Conservation (phyloP, 2,888 invertebrate species). For the Cryptus armator region DNA sequence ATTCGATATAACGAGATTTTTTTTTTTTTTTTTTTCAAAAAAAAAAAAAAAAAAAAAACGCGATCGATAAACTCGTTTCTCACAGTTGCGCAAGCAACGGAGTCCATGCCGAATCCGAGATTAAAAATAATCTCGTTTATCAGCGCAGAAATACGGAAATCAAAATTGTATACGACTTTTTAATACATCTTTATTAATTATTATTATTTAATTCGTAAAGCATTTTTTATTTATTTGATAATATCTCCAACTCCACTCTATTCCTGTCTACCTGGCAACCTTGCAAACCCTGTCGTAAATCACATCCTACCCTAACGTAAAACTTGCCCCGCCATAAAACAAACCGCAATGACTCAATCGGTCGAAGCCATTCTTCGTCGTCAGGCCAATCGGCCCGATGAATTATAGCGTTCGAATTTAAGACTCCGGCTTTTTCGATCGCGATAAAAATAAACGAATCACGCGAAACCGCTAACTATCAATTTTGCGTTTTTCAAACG, state of each 20-base stretch:
- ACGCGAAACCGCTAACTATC: too few species aligned
- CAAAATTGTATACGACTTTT: slow-evolving; percentile 84
- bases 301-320: slow-evolving; percentile 35
- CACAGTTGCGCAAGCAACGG: slow-evolving; percentile 3
- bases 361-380: slow-evolving; percentile 12
- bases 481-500: too few species aligned
- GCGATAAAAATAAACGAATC: too few species aligned
- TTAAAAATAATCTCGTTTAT: slow-evolving; percentile 30
- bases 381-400: not conserved
- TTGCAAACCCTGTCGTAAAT: slow-evolving; percentile 31
- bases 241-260: not conserved
- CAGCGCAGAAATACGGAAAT: slow-evolving; percentile 74
- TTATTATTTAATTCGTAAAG: slow-evolving; percentile 81
- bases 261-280: not conserved
- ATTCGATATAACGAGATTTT: slow-evolving; percentile 9
- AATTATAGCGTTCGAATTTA: not conserved
- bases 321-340: not conserved
- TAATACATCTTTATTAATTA: slow-evolving; percentile 81
- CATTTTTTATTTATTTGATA: slow-evolving; percentile 68
- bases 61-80: slow-evolving; percentile 1
- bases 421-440: not conserved
- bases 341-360: slow-evolving; percentile 37
- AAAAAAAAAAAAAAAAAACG: slow-evolving; percentile 8
- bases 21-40: not conserved
- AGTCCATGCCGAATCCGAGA: slow-evolving; percentile 18